Evolutionary conservation across 2,888 invertebrate genomes (phyloP), one percentile per base, ranked within the genome.

Genomic region (Melanargia galathea): DNA sequence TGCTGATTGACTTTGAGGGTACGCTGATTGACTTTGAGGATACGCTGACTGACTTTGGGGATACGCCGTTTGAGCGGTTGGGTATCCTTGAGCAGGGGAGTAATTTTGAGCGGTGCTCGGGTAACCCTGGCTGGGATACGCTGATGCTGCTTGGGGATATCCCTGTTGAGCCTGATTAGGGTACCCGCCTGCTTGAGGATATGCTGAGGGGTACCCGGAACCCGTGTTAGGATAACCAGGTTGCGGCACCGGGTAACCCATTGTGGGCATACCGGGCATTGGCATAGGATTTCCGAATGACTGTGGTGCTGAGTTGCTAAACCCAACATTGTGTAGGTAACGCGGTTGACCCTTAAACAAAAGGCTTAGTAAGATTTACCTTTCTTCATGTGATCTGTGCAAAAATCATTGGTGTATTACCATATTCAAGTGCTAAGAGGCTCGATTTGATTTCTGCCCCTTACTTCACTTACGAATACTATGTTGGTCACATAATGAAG

Each of bases 291-390:
- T 91, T 26, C 90, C 92, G 66, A 92, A 92, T 7, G 91, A 90
- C 71, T 92, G 92, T 64, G 92, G 92, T 63, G 90, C 90, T 18
- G 79, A 70, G 82, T 92, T 92, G 79, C 74, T 72, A 85, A 84
- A 92, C 80, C 92, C 92, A 71, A 90, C 73, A 82, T 89, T 92
- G 79, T 90, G 90, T 70, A 85, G 77, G 73, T 89, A 92, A 76
- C 80, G 87, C 75, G 82, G 90, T 78, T 84, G 91, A 80, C 83
- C 93, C 93, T 86, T 93, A 75, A 83, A 92, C 82, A 72, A 78
- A 81, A 81, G 55, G 38, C 62, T 55, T 59, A 8, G 55, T 65
- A 48, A 65, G 57, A 57, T 58, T 26, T 45, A 56, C 43, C 20
- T 56, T 20, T 60, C 48, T 38, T 20, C n/a, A 57, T 43, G 46